A percentile compares a stretch with the other conserved stretches of the same genome.
Conservation (phyloP, 2,113 vertebrate species). For the Amphilophus citrinellus region DNA sequence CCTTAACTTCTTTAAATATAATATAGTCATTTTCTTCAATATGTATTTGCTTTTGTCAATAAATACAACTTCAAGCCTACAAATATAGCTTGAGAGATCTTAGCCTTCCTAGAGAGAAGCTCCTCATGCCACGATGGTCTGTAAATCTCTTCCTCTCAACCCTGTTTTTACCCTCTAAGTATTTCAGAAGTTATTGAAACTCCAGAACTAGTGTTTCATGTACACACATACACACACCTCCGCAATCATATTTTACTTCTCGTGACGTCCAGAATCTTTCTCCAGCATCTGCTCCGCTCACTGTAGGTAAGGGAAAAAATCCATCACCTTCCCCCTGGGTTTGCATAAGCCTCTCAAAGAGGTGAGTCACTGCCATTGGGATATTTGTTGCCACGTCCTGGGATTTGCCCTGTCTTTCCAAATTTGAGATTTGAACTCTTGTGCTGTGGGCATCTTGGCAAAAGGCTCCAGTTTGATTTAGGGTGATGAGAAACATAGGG, state of each 20-base stretch:
- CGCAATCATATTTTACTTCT: conserved; percentile 81
- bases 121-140: conserved; percentile 10
- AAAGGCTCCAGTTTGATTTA: conserved; percentile 32
- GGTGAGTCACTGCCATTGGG: conserved; percentile 76
- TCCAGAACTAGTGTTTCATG: conserved; percentile 63
- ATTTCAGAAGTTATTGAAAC: conserved; percentile 75
- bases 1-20: background rate
- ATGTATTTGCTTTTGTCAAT: conserved; percentile 16
- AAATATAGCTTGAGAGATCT: conserved; percentile 35
- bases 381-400: conserved; percentile 81
- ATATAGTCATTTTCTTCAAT: background rate
- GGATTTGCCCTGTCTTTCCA: conserved; percentile 79
- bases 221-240: conserved; percentile 54
- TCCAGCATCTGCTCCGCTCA: conserved; percentile 84
- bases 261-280: conserved; percentile 80
- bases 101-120: conserved; percentile 42
- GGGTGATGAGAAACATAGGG: conserved; percentile 30
- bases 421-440: conserved; percentile 77
- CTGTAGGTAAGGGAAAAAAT: conserved; percentile 83
- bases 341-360: conserved; percentile 84
- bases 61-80: conserved; percentile 17
- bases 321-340: conserved; percentile 85
- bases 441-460: conserved; percentile 44
- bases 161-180: conserved; percentile 59
- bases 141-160: conserved; percentile 55